phyloP scores from a whole-genome alignment of 2,888 invertebrate species.

The Leucophenga maculata region DNA sequence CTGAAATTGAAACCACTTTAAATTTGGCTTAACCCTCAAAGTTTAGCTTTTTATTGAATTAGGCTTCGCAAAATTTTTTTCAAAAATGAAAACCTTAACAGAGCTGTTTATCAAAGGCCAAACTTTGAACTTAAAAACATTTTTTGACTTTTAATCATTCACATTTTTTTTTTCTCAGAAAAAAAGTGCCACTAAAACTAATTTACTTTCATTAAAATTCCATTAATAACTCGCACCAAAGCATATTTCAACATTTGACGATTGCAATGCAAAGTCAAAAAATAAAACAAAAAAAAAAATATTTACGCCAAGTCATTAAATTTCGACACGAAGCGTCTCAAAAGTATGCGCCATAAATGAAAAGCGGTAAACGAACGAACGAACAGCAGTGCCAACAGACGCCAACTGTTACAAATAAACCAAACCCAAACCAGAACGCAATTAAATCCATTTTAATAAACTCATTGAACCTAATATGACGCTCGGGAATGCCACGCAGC shows the following conservation, averaged over 20 bases:
- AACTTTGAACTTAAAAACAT: too few relatives aligned
- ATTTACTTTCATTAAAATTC: constrained; percentile 1
- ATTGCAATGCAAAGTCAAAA: not conserved
- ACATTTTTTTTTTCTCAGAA: too few relatives aligned
- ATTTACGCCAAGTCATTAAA: constrained; percentile 3
- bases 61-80: too few relatives aligned
- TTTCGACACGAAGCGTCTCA: not conserved
- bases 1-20: too few relatives aligned
- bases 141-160: too few relatives aligned
- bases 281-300: too few relatives aligned
- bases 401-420: not conserved
- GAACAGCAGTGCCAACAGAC: not conserved
- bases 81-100: too few relatives aligned
- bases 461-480: constrained; percentile 52
- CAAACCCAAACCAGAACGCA: constrained; percentile 38
- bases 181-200: not conserved
- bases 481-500: constrained; percentile 6
- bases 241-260: not conserved
- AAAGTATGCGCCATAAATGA: not conserved
- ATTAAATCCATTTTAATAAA: constrained; percentile 61
- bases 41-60: too few relatives aligned
- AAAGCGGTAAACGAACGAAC: not conserved
- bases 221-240: not conserved
- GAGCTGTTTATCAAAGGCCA: too few relatives aligned
- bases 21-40: too few relatives aligned